These are phyloP conservation scores for Clostera curtula DNA, from an alignment of 2,888 invertebrate genomes.

Conservation along the genomic window DNA sequence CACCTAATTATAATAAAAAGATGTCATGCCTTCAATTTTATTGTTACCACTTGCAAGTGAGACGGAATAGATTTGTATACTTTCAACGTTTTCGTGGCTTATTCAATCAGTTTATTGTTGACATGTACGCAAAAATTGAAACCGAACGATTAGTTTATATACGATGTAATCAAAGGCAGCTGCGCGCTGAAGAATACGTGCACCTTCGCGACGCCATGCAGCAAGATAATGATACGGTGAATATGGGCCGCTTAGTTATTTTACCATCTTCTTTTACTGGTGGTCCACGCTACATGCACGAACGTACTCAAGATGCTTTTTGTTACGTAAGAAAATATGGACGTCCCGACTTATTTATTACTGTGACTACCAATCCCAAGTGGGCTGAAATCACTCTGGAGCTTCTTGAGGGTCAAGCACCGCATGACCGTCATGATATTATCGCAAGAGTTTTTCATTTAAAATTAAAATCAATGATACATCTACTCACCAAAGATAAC, in stretches of 20 bases:
- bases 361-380: constrained; percentile 3
- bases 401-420: constrained; percentile 6
- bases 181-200: constrained; percentile 15
- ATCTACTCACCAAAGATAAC: constrained; percentile 7
- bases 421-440: constrained; percentile 11
- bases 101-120: constrained; percentile 3
- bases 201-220: constrained; percentile 17
- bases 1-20: constrained; percentile 3
- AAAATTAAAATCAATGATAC: constrained; percentile 9
- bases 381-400: constrained; percentile 1
- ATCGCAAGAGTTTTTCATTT: constrained; percentile 11
- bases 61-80: constrained; percentile 1
- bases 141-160: too few relatives aligned
- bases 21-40: constrained; percentile 3
- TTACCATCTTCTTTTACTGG: constrained; percentile 15
- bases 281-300: constrained; percentile 37
- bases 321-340: constrained; percentile 14
- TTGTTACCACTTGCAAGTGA: too few relatives aligned
- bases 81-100: constrained; percentile 2
- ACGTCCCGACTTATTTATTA: neutral
- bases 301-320: constrained; percentile 34
- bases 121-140: too few relatives aligned
- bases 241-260: neutral
- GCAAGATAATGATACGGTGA: constrained; percentile 3
- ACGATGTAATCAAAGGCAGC: constrained; percentile 13